Percentiles rank a stretch among this genome's conserved stretches.
Conservation (phyloP, 2,797 vertebrate species). For the Myoxocephalus aenaeus region DNA sequence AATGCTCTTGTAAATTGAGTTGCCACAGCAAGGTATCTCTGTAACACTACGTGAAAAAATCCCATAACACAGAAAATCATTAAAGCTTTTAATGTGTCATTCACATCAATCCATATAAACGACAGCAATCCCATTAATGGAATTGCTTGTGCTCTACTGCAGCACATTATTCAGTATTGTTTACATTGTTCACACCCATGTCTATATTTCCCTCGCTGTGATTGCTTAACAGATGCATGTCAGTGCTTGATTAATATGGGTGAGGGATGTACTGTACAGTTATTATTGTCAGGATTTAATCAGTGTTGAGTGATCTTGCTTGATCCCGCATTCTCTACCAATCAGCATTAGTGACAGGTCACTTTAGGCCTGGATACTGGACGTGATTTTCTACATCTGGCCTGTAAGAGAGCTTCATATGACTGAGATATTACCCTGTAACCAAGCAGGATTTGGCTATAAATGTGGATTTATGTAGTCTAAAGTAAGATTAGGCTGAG, state of each 20-base stretch:
- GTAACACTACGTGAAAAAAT: constrained; percentile 5
- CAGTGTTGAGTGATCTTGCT: constrained; percentile 73
- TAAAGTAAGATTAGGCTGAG: constrained; percentile 3
- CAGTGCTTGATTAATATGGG: constrained; percentile 67
- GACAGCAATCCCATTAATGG: constrained; percentile 53
- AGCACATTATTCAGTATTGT: constrained; percentile 48
- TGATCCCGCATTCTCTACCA: constrained; percentile 51
- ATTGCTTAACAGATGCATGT: constrained; percentile 71
- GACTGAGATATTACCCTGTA: constrained; percentile 14
- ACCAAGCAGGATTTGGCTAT: constrained; percentile 6
- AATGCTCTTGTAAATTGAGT: constrained; percentile 8
- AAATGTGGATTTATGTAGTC: constrained; percentile 2
- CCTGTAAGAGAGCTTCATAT: constrained; percentile 15
- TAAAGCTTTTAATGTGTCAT: constrained; percentile 10
- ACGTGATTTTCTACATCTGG: constrained; percentile 18
- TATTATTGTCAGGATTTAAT: constrained; percentile 76
- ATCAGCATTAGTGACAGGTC: constrained; percentile 70
- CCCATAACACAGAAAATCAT: constrained; percentile 6
- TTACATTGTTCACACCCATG: constrained; percentile 53
- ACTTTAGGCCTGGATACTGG: constrained; percentile 35
- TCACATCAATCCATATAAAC: constrained; percentile 21
- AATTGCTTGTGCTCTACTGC: constrained; percentile 53
- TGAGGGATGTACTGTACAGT: constrained; percentile 64
- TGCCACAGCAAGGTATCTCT: not conserved
- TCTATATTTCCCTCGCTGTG: constrained; percentile 52